Evolutionary conservation across 35 echinoderm and acorn worm species (phyloP).

Genomic region (Eucidaris tribuloides): DNA sequence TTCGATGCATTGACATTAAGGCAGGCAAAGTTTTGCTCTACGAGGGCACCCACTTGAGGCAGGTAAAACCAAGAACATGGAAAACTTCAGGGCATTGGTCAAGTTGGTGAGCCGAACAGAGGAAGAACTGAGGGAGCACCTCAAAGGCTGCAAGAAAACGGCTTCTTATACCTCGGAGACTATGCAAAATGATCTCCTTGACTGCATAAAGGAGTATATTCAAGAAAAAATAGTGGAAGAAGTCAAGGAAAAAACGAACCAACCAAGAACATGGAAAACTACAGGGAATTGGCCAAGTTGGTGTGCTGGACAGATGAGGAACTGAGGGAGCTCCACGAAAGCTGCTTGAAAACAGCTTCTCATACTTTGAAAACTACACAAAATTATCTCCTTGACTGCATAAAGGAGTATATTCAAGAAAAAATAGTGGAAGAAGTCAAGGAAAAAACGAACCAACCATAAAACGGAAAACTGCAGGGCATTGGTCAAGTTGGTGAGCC

Average conservation of each 20-base stretch:
- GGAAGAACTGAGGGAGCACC: background rate
- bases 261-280: too few relatives aligned
- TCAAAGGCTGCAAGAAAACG: background rate
- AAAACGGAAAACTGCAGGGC: too few relatives aligned
- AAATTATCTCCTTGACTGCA: slow-evolving; percentile 2
- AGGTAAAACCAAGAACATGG: background rate
- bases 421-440: background rate
- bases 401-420: slow-evolving; percentile 20
- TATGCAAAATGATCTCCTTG: background rate
- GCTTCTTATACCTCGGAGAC: slow-evolving; percentile 2
- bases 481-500: background rate
- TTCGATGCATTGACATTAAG: slow-evolving; percentile 14
- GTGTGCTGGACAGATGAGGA: background rate
- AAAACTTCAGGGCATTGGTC: slow-evolving; percentile 8
- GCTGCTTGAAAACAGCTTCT: background rate
- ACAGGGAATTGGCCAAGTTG: background rate
- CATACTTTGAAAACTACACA: background rate
- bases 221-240: background rate
- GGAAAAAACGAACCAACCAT: too few relatives aligned
- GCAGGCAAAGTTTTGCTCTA: slow-evolving; percentile 27
- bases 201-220: slow-evolving; percentile 19
- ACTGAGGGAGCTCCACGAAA: background rate
- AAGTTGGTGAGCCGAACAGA: background rate
- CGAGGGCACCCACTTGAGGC: background rate
- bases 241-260: background rate